Base-by-base conservation (phyloP, 2,797 vertebrate genomes). In the Margarornis squamiger region DNA sequence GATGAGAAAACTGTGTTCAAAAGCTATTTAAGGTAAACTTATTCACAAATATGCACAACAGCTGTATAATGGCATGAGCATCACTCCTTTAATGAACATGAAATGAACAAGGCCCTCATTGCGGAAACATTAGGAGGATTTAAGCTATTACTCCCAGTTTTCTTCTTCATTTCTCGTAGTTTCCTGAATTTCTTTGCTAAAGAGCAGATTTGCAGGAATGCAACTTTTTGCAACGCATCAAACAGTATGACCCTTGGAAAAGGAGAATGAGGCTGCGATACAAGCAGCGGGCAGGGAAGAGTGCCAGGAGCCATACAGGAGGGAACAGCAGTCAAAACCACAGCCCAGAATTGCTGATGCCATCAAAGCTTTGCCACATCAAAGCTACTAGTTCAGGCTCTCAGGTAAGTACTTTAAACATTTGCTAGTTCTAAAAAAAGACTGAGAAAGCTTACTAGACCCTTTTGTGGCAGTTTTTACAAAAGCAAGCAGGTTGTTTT, bases 51-150 rank as follows among this genome's bases (percentile, higher is more conserved):
- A 23, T 26, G 14, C 3, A 32, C 10, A 82, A 57, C 55, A 36
- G 1, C 7, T 18, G 1, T 30, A 30, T 22, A 46, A 51, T 38
- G 43, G 4, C 30, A 66, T 13, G 30, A 71, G 6, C 15, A 48
- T 8, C 0, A 34, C 18, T 71, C 73, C 13, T 86, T 77, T 48
- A 63, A 83, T 21, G 48, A 71, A 36, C 0, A 4, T n/a, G 10
- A 85, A 82, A 82, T 26, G 21, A 2, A 7, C 15, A 45, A 83
- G 14, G 3, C 2, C 52, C 3, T 61, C 3, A 1, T 72, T 29
- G 43, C 18, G 17, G 15, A 59, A 70, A 73, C 0, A 0, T n/a
- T 41, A 75, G 32, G 9, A 61, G 14, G 32, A 43, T 4, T 29
- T 8, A n/a, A 23, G 24, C 4, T 66, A 48, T 39, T 62, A 5